Base-by-base conservation (phyloP, 2,797 vertebrate species). In the Iguana delicatissima region DNA sequence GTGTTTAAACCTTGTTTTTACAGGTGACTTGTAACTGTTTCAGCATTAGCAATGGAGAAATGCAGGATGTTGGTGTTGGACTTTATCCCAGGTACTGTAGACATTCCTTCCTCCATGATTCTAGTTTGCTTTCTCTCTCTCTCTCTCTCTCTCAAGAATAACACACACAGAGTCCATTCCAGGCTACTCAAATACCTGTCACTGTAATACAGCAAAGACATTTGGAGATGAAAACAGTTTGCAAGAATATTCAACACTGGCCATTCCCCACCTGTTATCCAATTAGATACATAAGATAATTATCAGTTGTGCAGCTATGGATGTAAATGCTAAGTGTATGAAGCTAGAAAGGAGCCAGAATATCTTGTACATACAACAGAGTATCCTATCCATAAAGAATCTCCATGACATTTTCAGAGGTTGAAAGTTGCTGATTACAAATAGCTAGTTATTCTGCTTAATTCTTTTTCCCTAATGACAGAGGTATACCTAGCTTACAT, bases 1-100 rank as follows among this genome's bases (percentile, higher is more conserved):
- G 89, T 89, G 79, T 92, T 95, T 88, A 89, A 50, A 86, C 38
- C 90, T 97, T 97, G 93, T 98, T 97, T 95, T 95, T 55, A 93
- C 97, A 99, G 99, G 97, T 99, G 95, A 98, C 98, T 77, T 99
- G 99, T 97, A 99, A 99, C 97, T 98, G 98, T 95, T 99, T 99
- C 96, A 99, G 98, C 96, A 98, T 99, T 97, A 99, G 99, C 96
- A 98, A 99, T 24, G 98, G 97, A 46, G 99, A 99, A 96, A 98
- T 99, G 97, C 98, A 98, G 95, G 98, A 99, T 96, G 97, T 98
- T 91, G 99, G 98, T 95, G 98, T 99, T 93, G 99, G 99, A 91
- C 97, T 99, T 0, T 99, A 99, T 97, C 99, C 99, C 92, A 99
- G 99, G 99, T 99, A 98, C 84, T 94, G 90, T 81, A 91, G 92